Evolutionary conservation across 2,113 vertebrate species (phyloP).

Genomic region (Arizona elegans): DNA sequence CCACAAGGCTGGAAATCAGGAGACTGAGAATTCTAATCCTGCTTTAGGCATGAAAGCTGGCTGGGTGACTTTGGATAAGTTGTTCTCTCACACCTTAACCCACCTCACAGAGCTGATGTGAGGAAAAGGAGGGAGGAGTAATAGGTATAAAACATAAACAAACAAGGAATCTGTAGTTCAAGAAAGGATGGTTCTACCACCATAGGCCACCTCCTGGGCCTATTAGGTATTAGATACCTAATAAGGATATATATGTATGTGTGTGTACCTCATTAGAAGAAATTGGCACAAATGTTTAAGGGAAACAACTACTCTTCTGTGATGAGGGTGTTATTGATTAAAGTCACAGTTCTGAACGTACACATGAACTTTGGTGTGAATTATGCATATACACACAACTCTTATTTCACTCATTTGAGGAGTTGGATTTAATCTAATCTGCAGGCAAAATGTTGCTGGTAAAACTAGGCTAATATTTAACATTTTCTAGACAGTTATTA

Average conservation of each 20-base stretch:
- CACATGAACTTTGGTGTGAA: not conserved
- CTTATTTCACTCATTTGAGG: not conserved
- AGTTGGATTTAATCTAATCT: not conserved
- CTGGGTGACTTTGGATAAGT: not conserved
- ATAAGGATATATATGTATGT: not conserved
- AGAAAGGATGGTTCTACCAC: not conserved
- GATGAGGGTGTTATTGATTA: not conserved
- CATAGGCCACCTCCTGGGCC: too few relatives aligned
- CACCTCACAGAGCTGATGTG: not conserved
- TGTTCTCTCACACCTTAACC: not conserved
- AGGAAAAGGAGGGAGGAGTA: not conserved
- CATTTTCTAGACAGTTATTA: constrained; percentile 9
- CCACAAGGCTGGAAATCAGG: not conserved
- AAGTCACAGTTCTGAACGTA: not conserved
- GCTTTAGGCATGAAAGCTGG: not conserved
- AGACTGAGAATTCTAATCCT: not conserved
- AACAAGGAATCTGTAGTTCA: not conserved
- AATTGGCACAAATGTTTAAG: not conserved
- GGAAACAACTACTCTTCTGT: not conserved
- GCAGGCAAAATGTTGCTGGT: not conserved
- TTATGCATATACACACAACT: not conserved
- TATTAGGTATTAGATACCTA: too few relatives aligned
- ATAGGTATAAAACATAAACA: not conserved
- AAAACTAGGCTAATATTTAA: constrained; percentile 11
- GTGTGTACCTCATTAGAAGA: not conserved